Evolutionary conservation across 2,888 invertebrate species (phyloP), one percentile per base, ranked within the genome.

Genomic region (Heteromurus nitidus): DNA sequence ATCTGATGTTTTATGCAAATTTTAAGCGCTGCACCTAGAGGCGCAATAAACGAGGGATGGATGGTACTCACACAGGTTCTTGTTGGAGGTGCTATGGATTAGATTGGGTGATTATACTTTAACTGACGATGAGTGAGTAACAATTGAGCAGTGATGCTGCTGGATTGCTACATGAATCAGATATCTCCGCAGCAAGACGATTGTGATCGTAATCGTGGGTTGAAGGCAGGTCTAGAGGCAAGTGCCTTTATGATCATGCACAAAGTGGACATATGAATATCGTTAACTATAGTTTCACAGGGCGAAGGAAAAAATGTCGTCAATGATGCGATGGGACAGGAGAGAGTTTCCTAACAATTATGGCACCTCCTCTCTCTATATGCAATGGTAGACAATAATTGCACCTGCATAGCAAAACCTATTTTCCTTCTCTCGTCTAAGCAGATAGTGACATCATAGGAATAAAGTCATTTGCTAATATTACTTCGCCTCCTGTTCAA

Each of bases 221-320:
- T n/a, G n/a, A n/a, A n/a, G n/a, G n/a, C n/a, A n/a, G n/a, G n/a
- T n/a, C 18, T 22, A 26, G 44, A 30, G 24, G 36, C 42, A 20
- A 28, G 36, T 50, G 60, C 42, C 18, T 42, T 72, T 42, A 22
- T 36, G 16, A n/a, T 16, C 44, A 24, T 11, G 18, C 30, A 44
- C 7, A 42, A 26, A 42, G n/a, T 30, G 18, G 50, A 3, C 18
- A 50, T 50, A 58, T 58, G 55, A 7, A n/a, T n/a, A n/a, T n/a
- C n/a, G n/a, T n/a, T n/a, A n/a, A n/a, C n/a, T n/a, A n/a, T n/a
- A n/a, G n/a, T n/a, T n/a, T n/a, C n/a, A n/a, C n/a, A n/a, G n/a
- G n/a, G n/a, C n/a, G n/a, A n/a, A n/a, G n/a, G n/a, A n/a, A 47
- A 62, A 72, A 73, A 62, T 73, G 73, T 73, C 73, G 64, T 73